These are phyloP conservation scores for Ormyrus pomaceus DNA, from an alignment of 2,888 invertebrate species.

Conservation along the genomic window DNA sequence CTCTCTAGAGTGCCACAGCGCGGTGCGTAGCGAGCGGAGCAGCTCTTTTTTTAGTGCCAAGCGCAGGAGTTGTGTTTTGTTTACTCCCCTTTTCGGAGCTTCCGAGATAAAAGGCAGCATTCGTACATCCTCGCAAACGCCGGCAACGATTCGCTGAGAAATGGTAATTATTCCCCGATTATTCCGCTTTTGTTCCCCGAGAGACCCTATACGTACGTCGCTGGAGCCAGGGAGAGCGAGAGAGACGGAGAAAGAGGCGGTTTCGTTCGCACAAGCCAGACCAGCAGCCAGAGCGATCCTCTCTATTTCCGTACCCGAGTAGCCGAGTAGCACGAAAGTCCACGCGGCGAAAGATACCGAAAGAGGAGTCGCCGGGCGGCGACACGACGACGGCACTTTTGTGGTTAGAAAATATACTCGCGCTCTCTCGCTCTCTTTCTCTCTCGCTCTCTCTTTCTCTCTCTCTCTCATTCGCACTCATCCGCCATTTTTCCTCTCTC, in stretches of 20 bases:
- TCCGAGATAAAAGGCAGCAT: not conserved
- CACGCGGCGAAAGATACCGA: not conserved
- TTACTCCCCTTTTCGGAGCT: not conserved
- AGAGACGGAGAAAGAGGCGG: not conserved
- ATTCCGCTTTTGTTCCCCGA: no score
- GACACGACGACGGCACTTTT: conserved; percentile 36
- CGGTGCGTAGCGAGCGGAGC: conserved; percentile 14
- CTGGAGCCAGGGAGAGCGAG: no score
- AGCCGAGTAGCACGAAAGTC: not conserved
- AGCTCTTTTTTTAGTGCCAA: conserved; percentile 11
- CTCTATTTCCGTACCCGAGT: conserved; percentile 18
- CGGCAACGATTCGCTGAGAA: conserved; percentile 22
- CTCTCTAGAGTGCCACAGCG: conserved; percentile 35
- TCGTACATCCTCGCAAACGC: not conserved
- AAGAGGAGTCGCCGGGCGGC: conserved; percentile 20
- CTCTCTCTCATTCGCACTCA: not conserved
- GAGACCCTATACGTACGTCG: no score
- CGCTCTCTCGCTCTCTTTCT: conserved; percentile 22
- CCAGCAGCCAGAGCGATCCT: no score
- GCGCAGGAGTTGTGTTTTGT: conserved; percentile 29
- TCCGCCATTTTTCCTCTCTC: conserved; percentile 47
- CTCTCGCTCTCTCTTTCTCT: conserved; percentile 18
- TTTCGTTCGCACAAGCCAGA: no score
- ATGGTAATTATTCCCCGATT: conserved; percentile 40
- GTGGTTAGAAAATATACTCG: conserved; percentile 50